Conservation (phyloP, 2,797 vertebrate genomes). For the Spinibarbus caldwelli region DNA sequence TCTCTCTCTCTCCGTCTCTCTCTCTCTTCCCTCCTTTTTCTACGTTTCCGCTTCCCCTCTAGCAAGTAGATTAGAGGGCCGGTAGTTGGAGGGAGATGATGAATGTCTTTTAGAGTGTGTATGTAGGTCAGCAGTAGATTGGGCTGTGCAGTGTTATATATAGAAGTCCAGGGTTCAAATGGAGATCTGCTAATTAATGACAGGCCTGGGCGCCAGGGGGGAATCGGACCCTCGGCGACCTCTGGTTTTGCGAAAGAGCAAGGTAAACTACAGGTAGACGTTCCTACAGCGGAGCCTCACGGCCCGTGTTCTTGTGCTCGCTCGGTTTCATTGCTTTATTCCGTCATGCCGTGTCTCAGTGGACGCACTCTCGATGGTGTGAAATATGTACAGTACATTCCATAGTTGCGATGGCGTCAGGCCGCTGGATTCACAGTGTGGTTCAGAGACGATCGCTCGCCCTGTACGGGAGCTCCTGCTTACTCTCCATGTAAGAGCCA, state of each 20-base stretch:
- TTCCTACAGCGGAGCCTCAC: slow-evolving; percentile 19
- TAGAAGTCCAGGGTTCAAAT: slow-evolving; percentile 64
- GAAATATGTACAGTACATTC: slow-evolving; percentile 64
- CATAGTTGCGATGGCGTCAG: slow-evolving; percentile 58
- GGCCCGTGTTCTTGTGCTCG: slow-evolving; percentile 42
- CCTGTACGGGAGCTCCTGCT: slow-evolving; percentile 51
- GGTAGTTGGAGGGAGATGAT: slow-evolving; percentile 74
- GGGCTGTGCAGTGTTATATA: slow-evolving; percentile 65
- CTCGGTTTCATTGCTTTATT: slow-evolving; percentile 49
- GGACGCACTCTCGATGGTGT: slow-evolving; percentile 47
- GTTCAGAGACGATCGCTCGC: slow-evolving; percentile 57
- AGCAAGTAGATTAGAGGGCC: slow-evolving; percentile 75
- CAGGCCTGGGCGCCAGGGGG: slow-evolving; percentile 53
- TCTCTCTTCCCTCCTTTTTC: slow-evolving; percentile 47
- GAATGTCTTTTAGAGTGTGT: slow-evolving; percentile 65
- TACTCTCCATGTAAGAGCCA: slow-evolving; percentile 50
- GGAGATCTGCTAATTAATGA: slow-evolving; percentile 59
- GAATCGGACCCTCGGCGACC: slow-evolving; percentile 31
- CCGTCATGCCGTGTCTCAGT: slow-evolving; percentile 60
- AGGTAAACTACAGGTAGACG: slow-evolving; percentile 49
- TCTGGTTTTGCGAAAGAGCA: slow-evolving; percentile 29
- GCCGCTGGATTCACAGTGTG: slow-evolving; percentile 65
- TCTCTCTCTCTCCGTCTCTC: slow-evolving; percentile 29
- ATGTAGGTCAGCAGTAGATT: slow-evolving; percentile 66
- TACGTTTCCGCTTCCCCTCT: slow-evolving; percentile 59